Conservation (phyloP, 2,888 invertebrate genomes). For the Aporophyla nigra region DNA sequence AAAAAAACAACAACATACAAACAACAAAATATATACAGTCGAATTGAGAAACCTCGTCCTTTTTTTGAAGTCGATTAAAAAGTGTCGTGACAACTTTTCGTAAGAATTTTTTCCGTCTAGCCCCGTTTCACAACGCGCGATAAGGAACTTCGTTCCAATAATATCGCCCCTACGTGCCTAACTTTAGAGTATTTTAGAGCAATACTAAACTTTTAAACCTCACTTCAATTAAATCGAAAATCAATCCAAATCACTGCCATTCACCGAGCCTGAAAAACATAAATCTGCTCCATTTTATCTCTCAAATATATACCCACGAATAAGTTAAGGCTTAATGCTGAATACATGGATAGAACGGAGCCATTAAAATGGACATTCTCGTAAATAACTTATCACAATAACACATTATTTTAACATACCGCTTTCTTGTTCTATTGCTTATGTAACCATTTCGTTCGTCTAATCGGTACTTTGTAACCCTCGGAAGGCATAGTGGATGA, state of each 20-base stretch:
- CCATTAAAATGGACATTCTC: constrained; percentile 54
- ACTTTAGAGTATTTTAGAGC: not conserved
- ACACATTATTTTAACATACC: constrained; percentile 54
- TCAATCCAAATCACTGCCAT: constrained; percentile 55
- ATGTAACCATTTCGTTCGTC: constrained; percentile 37
- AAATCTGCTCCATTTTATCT: constrained; percentile 52
- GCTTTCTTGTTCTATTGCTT: constrained; percentile 52
- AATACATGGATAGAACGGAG: constrained; percentile 39
- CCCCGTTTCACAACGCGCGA: too few species aligned
- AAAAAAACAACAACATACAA: too few species aligned
- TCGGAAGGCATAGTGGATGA: constrained; percentile 38
- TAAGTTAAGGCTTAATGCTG: constrained; percentile 42
- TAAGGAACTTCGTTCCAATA: too few species aligned
- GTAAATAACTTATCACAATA: constrained; percentile 61
- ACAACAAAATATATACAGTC: too few species aligned
- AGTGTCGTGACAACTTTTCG: too few species aligned
- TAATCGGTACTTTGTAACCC: constrained; percentile 35
- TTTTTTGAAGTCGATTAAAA: too few species aligned
- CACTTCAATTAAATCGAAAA: constrained; percentile 48
- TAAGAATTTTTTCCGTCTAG: too few species aligned
- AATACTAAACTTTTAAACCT: constrained; percentile 4
- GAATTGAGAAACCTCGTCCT: too few species aligned
- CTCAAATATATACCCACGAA: constrained; percentile 45
- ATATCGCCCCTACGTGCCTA: not conserved
- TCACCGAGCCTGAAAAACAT: constrained; percentile 36